phyloP scores from a whole-genome alignment of 2,888 invertebrate genomes.

The Nomada lathburiana region DNA sequence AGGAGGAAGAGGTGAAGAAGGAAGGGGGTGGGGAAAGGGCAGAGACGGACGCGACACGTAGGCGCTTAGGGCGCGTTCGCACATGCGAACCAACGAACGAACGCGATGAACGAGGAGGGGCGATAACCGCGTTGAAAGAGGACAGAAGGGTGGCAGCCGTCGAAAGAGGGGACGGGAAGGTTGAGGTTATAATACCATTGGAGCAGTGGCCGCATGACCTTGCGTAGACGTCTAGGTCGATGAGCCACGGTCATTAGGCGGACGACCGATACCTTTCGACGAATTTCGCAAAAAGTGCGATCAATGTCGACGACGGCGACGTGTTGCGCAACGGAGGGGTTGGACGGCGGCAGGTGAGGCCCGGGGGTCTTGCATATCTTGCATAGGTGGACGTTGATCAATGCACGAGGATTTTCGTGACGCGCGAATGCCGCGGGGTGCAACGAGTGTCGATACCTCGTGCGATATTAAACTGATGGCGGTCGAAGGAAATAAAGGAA shows the following conservation, averaged over 20 bases:
- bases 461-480: too few species aligned
- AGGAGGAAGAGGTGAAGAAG: slow-evolving; percentile 8
- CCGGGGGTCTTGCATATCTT: too few species aligned
- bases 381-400: too few species aligned
- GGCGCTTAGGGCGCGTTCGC: slow-evolving; percentile 61
- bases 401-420: too few species aligned
- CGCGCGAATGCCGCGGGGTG: too few species aligned
- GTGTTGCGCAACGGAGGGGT: slow-evolving; percentile 18
- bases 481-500: too few species aligned
- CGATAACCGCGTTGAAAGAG: slow-evolving; percentile 10
- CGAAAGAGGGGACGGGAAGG: slow-evolving; percentile 59
- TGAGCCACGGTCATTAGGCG: slow-evolving; percentile 74
- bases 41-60: slow-evolving; percentile 57
- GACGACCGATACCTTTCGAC: slow-evolving; percentile 55
- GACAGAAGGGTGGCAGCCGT: slow-evolving; percentile 17
- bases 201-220: slow-evolving; percentile 83
- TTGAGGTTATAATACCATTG: slow-evolving; percentile 81
- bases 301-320: slow-evolving; percentile 16
- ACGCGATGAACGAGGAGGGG: slow-evolving; percentile 33
- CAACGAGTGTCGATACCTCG: too few species aligned
- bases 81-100: slow-evolving; percentile 20
- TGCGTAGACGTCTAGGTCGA: slow-evolving; percentile 80
- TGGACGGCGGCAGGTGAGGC: too few species aligned
- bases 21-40: slow-evolving; percentile 22
- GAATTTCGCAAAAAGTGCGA: slow-evolving; percentile 40